Base-by-base conservation (phyloP, 2,888 invertebrate species). In the Tupiocoris notatus region DNA sequence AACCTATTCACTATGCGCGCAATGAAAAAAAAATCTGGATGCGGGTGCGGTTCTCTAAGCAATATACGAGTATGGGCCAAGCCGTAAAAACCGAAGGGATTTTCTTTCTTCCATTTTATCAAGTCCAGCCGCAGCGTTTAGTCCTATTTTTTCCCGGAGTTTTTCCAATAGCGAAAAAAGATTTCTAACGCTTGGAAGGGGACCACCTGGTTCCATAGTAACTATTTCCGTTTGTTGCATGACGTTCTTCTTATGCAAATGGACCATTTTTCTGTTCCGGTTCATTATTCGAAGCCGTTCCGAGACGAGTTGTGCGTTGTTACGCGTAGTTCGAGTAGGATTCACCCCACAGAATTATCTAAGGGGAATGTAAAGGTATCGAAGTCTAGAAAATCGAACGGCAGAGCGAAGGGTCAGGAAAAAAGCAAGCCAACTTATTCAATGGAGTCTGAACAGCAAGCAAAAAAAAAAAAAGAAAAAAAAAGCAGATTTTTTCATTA, bases 201-300 rank as follows among this genome's bases (percentile, higher is more conserved):
- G 22, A 65, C 24, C 71, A 71, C 71, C 62, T 71, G 25, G 39
- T 71, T 68, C 59, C 62, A 39, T 61, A 23, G 61, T 71, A 71
- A 71, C 59, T 71, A 61, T 39, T 25, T 17, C 62, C 62, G 58
- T 22, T 54, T 39, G 39, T 39, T 39, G 39, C 39, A 39, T 39
- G 39, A 3, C 3, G 39, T 39, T 39, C 39, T 39, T 39, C 39
- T 39, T 39, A 39, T 39, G 39, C 39, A 39, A 39, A 39, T 39
- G 3, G 39, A 39, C 39, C 39, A 7, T 39, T 39, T 39, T 39
- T 39, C 12, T 39, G 3, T 39, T 39, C 39, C 39, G 39, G 39
- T 39, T 39, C 39, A 39, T 39, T 39, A 39, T 39, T 39, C 39
- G 39, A 39, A 12, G 12, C 39, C 39, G 39, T 39, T 39, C 39